A percentile compares a stretch with the other conserved stretches of the same genome.
These are phyloP conservation scores for Panulirus ornatus DNA, from an alignment of 1,140 invertebrate species.

Conservation along the genomic window DNA sequence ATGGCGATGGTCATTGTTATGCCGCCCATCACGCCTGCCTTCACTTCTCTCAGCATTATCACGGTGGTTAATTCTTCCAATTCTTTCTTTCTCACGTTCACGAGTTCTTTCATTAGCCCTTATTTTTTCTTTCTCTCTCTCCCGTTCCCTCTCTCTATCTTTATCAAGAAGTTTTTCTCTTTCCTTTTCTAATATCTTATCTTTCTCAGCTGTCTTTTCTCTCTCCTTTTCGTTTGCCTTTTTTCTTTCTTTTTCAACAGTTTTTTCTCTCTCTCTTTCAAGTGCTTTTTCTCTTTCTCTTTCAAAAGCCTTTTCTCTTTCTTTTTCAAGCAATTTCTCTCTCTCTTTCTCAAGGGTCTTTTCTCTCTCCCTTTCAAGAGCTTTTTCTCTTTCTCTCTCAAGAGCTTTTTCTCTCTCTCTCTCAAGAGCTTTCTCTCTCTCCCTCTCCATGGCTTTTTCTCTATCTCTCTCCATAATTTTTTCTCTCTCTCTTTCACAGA, in stretches of 20 bases:
- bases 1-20: constrained; percentile 55
- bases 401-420: constrained; percentile 53
- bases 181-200: constrained; percentile 43
- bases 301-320: constrained; percentile 44
- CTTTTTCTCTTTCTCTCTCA: constrained; percentile 53
- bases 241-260: constrained; percentile 41
- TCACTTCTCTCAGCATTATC: constrained; percentile 40
- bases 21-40: constrained; percentile 29
- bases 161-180: constrained; percentile 31
- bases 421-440: constrained; percentile 49
- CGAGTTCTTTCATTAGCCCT: constrained; percentile 62
- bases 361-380: constrained; percentile 45
- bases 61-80: constrained; percentile 58
- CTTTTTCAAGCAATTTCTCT: constrained; percentile 28
- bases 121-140: constrained; percentile 48
- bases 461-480: constrained; percentile 43
- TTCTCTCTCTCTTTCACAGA: constrained; percentile 36
- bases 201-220: constrained; percentile 52
- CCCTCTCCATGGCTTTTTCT: constrained; percentile 40
- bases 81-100: constrained; percentile 75
- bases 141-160: constrained; percentile 36
- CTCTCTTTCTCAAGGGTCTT: constrained; percentile 50
- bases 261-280: constrained; percentile 50
- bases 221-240: constrained; percentile 56
- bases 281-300: constrained; percentile 49